These are phyloP conservation scores for Graptemys geographica DNA, from an alignment of 2,797 vertebrate species.

Conservation along the genomic window DNA sequence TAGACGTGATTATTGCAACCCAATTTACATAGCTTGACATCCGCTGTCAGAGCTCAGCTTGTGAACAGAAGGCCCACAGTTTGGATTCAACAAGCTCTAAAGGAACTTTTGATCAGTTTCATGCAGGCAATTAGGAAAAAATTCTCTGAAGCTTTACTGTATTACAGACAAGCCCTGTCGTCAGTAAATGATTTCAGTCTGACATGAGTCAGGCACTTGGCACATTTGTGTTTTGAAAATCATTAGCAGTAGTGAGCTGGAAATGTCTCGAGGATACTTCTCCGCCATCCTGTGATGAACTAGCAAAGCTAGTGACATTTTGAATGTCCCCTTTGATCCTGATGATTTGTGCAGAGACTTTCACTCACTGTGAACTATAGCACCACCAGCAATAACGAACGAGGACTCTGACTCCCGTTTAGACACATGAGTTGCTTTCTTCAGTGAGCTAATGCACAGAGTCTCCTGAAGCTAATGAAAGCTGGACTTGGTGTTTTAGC, in stretches of 20 bases:
- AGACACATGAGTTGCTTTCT: neutral
- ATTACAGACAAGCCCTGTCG: neutral
- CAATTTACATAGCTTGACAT: rapidly evolving
- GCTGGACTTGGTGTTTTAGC: neutral
- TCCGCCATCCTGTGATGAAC: neutral
- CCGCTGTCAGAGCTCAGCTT: neutral
- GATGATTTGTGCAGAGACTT: neutral
- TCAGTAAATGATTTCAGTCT: neutral
- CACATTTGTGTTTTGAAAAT: neutral
- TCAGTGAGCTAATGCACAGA: neutral
- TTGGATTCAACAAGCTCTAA: neutral
- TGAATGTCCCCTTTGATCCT: neutral
- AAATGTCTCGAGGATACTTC: neutral
- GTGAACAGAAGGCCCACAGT: neutral
- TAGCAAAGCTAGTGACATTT: neutral
- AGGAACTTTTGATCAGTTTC: neutral
- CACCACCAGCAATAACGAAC: neutral
- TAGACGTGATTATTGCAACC: neutral
- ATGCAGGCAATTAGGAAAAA: neutral
- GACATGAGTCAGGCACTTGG: neutral
- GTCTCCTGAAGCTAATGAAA: neutral
- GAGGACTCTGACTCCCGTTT: neutral
- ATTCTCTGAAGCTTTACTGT: neutral
- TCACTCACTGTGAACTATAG: neutral
- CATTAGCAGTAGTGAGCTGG: neutral